Evolutionary conservation across 2,113 vertebrate species (phyloP).

Genomic region (Chloroceryle aenea): DNA sequence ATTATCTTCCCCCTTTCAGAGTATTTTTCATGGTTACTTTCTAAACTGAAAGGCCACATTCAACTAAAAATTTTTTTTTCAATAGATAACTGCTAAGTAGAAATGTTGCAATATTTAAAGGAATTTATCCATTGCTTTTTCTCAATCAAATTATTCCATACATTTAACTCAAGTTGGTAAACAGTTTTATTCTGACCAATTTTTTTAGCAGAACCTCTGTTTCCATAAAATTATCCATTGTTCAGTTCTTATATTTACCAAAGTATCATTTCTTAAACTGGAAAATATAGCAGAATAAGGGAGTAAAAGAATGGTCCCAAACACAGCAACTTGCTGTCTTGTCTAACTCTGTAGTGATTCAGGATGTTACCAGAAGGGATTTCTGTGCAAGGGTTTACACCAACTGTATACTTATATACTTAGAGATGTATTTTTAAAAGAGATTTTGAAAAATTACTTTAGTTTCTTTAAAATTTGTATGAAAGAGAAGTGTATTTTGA

Average conservation of each 20-base stretch:
- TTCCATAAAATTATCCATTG: background rate
- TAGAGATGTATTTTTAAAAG: background rate
- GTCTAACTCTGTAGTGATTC: background rate
- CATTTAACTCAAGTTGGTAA: background rate
- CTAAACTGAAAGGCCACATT: background rate
- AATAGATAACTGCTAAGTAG: conserved; percentile 5
- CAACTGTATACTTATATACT: background rate
- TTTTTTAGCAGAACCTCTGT: background rate
- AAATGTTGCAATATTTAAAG: background rate
- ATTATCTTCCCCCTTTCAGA: background rate
- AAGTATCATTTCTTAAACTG: background rate
- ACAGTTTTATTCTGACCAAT: background rate
- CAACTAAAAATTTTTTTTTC: background rate
- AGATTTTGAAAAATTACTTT: background rate
- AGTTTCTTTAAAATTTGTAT: background rate
- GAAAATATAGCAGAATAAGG: background rate
- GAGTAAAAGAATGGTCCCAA: background rate
- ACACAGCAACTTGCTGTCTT: background rate
- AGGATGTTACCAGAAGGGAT: background rate
- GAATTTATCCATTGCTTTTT: background rate
- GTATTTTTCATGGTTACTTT: background rate
- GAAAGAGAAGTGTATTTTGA: background rate
- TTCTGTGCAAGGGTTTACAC: background rate
- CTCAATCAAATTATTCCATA: background rate
- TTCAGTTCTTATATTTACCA: background rate